Percentiles rank a stretch among this genome's conserved stretches.
phyloP scores from a whole-genome alignment of 2,113 vertebrate genomes.

The Miniopterus natalensis region DNA sequence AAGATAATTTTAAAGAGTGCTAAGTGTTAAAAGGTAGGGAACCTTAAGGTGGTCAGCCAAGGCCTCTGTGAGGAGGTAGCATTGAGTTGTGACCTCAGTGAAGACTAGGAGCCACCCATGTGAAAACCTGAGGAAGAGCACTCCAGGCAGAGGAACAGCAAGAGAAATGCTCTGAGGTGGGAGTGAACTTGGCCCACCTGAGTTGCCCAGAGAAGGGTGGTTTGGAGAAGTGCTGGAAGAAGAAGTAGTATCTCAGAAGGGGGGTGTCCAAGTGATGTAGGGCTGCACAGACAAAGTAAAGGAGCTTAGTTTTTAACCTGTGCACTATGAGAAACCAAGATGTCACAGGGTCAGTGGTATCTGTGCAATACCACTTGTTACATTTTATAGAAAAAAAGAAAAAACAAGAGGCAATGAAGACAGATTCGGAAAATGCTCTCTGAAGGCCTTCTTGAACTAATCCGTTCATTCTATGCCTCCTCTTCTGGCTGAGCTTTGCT shows the following conservation, averaged over 20 bases:
- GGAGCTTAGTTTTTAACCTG: neutral
- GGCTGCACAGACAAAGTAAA: neutral
- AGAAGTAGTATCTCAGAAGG: neutral
- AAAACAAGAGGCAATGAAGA: neutral
- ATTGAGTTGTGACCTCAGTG: neutral
- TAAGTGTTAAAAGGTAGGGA: neutral
- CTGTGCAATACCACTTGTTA: neutral
- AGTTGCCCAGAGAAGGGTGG: neutral
- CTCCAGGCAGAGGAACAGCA: neutral
- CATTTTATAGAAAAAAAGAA: neutral
- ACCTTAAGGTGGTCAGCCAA: neutral
- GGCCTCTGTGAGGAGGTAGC: neutral
- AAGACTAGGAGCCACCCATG: neutral
- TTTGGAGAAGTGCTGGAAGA: neutral
- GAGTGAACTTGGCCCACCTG: neutral
- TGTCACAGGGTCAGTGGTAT: neutral
- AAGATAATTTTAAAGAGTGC: neutral
- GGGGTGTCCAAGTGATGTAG: accelerated
- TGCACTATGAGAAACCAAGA: neutral
- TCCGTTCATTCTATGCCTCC: neutral
- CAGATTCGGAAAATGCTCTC: neutral
- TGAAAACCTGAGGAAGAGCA: neutral
- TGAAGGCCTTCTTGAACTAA: conserved; percentile 22
- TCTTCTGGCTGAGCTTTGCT: conserved; percentile 33
- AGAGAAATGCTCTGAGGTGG: neutral